Evolutionary conservation across 2,797 vertebrate species (phyloP), one percentile per base, ranked within the genome.

Genomic region (Mareca penelope): DNA sequence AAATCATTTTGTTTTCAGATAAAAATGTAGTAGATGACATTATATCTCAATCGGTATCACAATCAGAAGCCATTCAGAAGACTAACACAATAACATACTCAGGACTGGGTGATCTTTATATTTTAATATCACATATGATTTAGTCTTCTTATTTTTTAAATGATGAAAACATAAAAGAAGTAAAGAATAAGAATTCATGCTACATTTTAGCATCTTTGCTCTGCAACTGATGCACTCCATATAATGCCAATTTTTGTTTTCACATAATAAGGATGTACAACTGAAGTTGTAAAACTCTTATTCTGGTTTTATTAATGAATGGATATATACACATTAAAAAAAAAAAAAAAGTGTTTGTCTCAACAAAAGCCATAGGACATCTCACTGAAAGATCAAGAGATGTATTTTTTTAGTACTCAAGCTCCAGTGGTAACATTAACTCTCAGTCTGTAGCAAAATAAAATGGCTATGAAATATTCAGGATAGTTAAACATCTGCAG

Each of bases 381-480:
- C 23, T 71, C 7, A 71, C 2, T 57, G 23, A 69, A 92, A 86
- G 31, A 46, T 29, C 8, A 80, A 52, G 11, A 23, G 35, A 23
- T n/a, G 14, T 46, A 59, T 76, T 77, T 59, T 8, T 8, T 40
- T 29, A 39, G 14, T 7, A 42, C 19, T 68, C 2, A 39, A 48
- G 9, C 1, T 88, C 9, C 24, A 83, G 16, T 4, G 57, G 10
- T 44, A 64, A 33, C 3, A 2, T 24, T 81, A 80, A 37, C 2
- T 52, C 56, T 53, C 21, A n/a, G 5, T 40, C 61, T 44, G 23
- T 40, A 52, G 35, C 3, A 28, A 55, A 57, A 50, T 7, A n/a
- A 56, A 42, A 8, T 1, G 1, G 42, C 4, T 1, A 3, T 53
- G 8, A 1, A 60, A 29, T 26, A 31, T 33, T 52, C 84, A 37